Evolutionary conservation across 92 coral and sea anemone genomes (phyloP).

Genomic region (Galaxea fascicularis): DNA sequence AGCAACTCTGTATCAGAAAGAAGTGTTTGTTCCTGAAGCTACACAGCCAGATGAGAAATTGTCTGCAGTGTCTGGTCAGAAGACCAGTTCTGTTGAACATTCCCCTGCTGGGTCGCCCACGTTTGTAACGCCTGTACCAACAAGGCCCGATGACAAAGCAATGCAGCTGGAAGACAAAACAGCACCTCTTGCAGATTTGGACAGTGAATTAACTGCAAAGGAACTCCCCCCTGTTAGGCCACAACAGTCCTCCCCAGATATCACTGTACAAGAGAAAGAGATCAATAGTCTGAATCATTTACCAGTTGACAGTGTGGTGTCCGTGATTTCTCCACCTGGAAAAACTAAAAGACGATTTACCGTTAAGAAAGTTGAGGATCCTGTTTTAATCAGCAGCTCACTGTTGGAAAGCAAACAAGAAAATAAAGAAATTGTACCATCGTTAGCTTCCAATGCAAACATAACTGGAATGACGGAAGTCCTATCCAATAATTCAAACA

Average conservation of each 20-base stretch:
- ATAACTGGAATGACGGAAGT: not conserved
- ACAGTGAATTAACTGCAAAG: not conserved
- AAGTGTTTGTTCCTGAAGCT: not conserved
- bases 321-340: not conserved
- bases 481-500: not conserved
- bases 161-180: constrained; percentile 36
- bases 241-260: not conserved
- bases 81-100: constrained; percentile 21
- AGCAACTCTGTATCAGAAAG: not conserved
- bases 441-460: not conserved
- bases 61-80: constrained; percentile 24
- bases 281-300: not conserved
- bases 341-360: constrained; percentile 30
- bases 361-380: constrained; percentile 41
- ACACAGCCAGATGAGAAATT: constrained; percentile 31
- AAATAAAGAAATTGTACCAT: constrained; percentile 14
- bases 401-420: constrained; percentile 1
- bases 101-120: constrained; percentile 2
- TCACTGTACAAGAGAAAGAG: not conserved
- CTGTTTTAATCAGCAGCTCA: not conserved
- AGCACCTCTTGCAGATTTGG: not conserved
- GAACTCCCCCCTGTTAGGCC: not conserved
- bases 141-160: constrained; percentile 52
- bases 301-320: not conserved
- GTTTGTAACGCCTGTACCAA: not conserved